Evolutionary conservation across 2,113 vertebrate species (phyloP).

Genomic region (Trachemys scripta): DNA sequence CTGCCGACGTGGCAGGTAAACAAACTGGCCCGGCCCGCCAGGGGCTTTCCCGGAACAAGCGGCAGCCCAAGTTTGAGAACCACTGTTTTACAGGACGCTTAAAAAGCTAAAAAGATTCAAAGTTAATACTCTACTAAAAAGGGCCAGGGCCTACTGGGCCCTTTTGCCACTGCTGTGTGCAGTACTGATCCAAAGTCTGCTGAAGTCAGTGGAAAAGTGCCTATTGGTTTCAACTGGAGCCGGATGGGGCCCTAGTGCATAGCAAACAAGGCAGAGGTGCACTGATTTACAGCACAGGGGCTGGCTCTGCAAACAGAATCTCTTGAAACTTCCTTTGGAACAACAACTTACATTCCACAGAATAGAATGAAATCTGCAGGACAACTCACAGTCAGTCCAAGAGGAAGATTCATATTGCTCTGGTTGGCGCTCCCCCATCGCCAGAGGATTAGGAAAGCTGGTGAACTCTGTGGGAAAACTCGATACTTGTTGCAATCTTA

Average conservation of each 20-base stretch:
- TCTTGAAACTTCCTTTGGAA: background rate
- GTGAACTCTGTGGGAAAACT: background rate
- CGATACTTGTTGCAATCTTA: background rate
- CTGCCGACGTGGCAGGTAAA: too few species aligned
- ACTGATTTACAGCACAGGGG: accelerated
- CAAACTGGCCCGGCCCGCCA: too few species aligned
- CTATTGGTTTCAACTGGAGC: background rate
- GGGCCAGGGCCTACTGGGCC: background rate
- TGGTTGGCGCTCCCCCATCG: background rate
- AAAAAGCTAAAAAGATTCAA: background rate
- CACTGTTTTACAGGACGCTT: background rate
- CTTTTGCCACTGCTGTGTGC: background rate
- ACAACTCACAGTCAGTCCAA: background rate
- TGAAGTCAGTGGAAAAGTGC: background rate
- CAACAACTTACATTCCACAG: constrained; percentile 9
- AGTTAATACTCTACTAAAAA: background rate
- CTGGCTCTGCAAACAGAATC: background rate
- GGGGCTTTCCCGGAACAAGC: too few species aligned
- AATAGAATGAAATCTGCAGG: background rate
- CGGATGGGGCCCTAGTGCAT: background rate
- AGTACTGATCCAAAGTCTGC: background rate
- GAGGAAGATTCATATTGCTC: background rate
- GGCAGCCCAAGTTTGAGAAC: too few species aligned
- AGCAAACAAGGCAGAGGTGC: accelerated
- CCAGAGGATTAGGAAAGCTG: accelerated